phyloP scores from a whole-genome alignment of 2,797 vertebrate species.

The Lophotriccus pileatus region DNA sequence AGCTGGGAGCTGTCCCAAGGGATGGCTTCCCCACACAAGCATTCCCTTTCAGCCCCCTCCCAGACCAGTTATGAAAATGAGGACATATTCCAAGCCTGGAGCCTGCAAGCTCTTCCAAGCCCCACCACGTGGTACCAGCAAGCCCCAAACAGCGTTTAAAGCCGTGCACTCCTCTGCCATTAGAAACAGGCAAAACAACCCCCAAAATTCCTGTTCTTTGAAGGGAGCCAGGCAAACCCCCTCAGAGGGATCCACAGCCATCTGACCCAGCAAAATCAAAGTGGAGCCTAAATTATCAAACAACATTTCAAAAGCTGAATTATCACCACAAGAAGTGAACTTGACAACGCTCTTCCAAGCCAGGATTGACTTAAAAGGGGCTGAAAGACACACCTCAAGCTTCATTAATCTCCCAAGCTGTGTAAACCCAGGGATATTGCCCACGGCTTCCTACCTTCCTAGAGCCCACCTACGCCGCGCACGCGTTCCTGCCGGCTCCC shows the following conservation, averaged over 20 bases:
- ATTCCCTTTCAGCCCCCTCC: background rate
- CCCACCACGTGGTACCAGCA: background rate
- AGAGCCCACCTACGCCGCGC: accelerated
- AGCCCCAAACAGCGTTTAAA: background rate
- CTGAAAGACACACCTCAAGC: background rate
- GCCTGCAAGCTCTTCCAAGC: background rate
- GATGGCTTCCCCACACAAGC: background rate
- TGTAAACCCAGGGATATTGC: background rate
- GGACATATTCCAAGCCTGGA: accelerated
- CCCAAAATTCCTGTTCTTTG: background rate
- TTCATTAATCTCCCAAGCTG: background rate
- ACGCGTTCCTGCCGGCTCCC: accelerated
- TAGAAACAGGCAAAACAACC: background rate
- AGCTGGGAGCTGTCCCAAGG: background rate
- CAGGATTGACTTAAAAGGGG: background rate
- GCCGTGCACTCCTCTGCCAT: background rate
- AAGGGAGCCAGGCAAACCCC: background rate
- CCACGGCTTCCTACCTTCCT: accelerated
- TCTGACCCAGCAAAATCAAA: background rate
- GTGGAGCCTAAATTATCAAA: background rate
- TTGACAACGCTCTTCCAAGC: accelerated
- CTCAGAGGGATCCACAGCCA: background rate
- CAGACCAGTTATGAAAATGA: background rate
- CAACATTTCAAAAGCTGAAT: background rate
- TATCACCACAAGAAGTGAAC: background rate